phyloP scores from a whole-genome alignment of 1,140 invertebrate genomes.

The Tetragnatha versicolor region DNA sequence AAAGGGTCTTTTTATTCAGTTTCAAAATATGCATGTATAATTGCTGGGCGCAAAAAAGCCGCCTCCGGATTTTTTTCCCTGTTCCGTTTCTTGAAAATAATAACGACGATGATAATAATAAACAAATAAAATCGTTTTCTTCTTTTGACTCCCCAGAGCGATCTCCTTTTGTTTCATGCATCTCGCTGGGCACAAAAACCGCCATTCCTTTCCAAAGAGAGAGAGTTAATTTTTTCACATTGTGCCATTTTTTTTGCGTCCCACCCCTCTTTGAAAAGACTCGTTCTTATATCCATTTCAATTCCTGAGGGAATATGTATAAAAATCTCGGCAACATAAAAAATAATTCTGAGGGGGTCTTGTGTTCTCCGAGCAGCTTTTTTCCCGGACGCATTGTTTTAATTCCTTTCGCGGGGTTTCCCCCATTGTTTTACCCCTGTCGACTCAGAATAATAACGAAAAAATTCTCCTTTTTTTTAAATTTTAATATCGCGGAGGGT shows the following conservation, averaged over 20 bases:
- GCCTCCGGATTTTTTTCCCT: neutral
- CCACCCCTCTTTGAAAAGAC: neutral
- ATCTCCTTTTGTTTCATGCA: conserved; percentile 36
- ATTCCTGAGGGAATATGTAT: conserved; percentile 24
- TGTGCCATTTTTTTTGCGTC: neutral
- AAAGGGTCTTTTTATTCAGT: conserved; percentile 16
- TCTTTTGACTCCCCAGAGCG: neutral
- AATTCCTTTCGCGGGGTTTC: conserved; percentile 18
- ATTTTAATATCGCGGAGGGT: neutral
- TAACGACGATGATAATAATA: no score
- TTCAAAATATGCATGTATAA: conserved; percentile 50
- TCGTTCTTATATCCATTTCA: conserved; percentile 22
- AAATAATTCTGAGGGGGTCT: neutral
- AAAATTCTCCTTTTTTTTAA: neutral
- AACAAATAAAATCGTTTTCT: conserved; percentile 1
- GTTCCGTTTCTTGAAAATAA: no score
- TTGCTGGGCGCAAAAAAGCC: conserved; percentile 8
- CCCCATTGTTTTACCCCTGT: conserved; percentile 34
- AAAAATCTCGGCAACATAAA: neutral
- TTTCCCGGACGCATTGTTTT: conserved; percentile 26
- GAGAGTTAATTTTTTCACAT: conserved; percentile 11
- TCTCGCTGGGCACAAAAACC: conserved; percentile 42
- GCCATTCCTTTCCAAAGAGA: conserved; percentile 40
- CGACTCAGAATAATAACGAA: conserved; percentile 7
- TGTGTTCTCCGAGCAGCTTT: neutral